These are phyloP conservation scores for Cavia aperea DNA, from an alignment of 2,113 vertebrate species.

Conservation along the genomic window DNA sequence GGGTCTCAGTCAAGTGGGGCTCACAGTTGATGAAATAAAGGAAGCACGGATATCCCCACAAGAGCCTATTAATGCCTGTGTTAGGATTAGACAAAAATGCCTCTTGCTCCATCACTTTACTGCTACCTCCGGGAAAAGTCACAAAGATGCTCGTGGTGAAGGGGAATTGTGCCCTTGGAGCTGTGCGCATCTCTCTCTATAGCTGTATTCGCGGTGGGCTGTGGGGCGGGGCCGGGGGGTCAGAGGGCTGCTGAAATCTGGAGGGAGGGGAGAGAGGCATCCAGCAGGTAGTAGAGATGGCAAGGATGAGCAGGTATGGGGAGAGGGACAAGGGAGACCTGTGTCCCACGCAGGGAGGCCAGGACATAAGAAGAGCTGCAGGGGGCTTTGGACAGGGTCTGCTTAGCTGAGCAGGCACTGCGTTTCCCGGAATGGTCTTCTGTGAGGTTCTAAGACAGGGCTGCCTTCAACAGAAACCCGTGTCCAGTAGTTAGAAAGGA, in stretches of 20 bases:
- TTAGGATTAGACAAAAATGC: background rate
- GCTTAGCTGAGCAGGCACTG: background rate
- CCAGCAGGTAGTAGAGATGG: background rate
- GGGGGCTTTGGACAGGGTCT: background rate
- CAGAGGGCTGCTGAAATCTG: background rate
- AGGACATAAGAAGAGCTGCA: background rate
- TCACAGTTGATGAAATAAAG: background rate
- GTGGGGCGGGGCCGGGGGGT: rapidly evolving
- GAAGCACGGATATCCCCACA: background rate
- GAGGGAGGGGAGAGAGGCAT: background rate
- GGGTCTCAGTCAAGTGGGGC: background rate
- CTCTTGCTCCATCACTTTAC: background rate
- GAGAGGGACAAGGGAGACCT: background rate
- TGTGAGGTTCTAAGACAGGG: background rate
- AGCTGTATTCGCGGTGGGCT: background rate
- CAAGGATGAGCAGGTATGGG: background rate
- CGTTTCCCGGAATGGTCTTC: background rate
- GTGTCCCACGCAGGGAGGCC: background rate
- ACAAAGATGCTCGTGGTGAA: background rate
- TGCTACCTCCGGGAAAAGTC: background rate
- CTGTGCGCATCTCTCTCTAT: too few relatives aligned
- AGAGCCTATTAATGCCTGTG: background rate
- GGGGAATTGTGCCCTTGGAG: background rate
- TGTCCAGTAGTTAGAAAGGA: background rate
- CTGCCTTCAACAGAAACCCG: background rate